phyloP scores from a whole-genome alignment of 2,113 vertebrate species.

The Xyrauchen texanus region DNA sequence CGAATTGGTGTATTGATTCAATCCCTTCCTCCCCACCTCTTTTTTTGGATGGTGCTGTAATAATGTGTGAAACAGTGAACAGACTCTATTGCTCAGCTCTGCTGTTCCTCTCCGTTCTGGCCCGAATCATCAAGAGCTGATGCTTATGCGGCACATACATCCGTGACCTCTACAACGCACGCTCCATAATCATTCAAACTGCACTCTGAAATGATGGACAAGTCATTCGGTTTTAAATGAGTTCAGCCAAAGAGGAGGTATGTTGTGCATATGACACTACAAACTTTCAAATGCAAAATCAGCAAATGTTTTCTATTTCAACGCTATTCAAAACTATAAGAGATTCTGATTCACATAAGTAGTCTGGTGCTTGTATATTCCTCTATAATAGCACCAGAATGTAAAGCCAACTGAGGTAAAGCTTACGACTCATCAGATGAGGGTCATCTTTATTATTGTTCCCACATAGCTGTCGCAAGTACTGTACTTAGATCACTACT shows the following conservation, averaged over 20 bases:
- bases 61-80: conserved; percentile 34
- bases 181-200: no score
- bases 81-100: conserved; percentile 53
- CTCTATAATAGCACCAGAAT: conserved; percentile 24
- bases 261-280: background rate
- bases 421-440: background rate
- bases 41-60: conserved; percentile 11
- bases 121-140: conserved; percentile 31
- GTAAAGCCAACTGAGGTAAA: background rate
- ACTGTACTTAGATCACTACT: background rate
- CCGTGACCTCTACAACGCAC: conserved; percentile 31
- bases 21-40: background rate
- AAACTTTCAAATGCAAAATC: background rate
- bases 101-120: conserved; percentile 10
- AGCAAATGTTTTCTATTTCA: background rate
- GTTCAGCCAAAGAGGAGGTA: background rate
- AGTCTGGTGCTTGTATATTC: background rate
- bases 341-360: background rate
- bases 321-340: background rate
- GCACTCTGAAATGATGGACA: no score
- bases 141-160: conserved; percentile 4
- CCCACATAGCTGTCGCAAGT: background rate
- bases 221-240: no score
- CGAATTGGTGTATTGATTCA: background rate
- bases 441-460: background rate